Conservation (phyloP, 1,140 invertebrate species). For the Drosophila bifasciata region DNA sequence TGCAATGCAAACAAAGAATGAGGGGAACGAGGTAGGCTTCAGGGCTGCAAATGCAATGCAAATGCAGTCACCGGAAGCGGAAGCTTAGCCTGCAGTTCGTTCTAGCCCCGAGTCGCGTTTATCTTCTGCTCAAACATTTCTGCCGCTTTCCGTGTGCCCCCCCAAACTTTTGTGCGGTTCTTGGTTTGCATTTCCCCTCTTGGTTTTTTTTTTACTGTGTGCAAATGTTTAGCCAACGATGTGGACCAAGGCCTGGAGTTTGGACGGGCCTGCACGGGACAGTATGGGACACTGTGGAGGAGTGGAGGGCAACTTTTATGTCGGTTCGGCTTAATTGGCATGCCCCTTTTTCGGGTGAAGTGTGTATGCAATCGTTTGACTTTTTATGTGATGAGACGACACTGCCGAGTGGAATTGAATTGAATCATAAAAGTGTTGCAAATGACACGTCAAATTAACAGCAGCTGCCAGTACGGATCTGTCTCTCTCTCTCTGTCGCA, state of each 20-base stretch:
- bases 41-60: constrained; percentile 38
- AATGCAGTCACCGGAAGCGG: constrained; percentile 53
- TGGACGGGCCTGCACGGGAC: neutral
- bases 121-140: constrained; percentile 73
- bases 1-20: constrained; percentile 63
- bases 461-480: constrained; percentile 28
- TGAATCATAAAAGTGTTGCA: constrained; percentile 79
- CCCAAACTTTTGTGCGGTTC: constrained; percentile 64
- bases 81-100: constrained; percentile 59
- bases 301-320: constrained; percentile 60
- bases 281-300: neutral
- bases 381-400: constrained; percentile 43
- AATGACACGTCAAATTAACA: constrained; percentile 68
- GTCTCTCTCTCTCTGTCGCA: constrained; percentile 8
- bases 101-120: constrained; percentile 35
- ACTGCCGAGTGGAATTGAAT: constrained; percentile 60
- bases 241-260: constrained; percentile 40
- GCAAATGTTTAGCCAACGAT: constrained; percentile 54
- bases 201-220: constrained; percentile 12
- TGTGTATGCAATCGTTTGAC: constrained; percentile 45
- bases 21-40: constrained; percentile 23
- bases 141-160: constrained; percentile 35
- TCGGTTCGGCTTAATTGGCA: constrained; percentile 58
- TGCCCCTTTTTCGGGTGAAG: constrained; percentile 18
- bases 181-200: neutral